phyloP scores from a whole-genome alignment of 2,113 vertebrate species.

The Cebus imitator region DNA sequence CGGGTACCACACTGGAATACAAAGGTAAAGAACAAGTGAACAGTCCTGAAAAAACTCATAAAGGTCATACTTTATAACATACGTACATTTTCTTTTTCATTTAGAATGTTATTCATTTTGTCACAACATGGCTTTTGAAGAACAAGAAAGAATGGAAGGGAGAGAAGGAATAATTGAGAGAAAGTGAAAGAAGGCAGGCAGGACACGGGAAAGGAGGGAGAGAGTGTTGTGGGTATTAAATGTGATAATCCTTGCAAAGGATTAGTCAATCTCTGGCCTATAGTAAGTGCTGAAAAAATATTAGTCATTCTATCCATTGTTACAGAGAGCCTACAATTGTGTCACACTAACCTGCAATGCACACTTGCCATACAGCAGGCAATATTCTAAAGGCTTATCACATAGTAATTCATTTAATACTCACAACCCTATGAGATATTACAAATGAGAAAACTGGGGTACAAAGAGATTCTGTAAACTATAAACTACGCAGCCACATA shows the following conservation, averaged over 20 bases:
- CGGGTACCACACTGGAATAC: neutral
- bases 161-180: neutral
- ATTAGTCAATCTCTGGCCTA: neutral
- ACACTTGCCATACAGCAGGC: fast-evolving
- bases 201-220: neutral
- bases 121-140: neutral
- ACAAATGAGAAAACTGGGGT: neutral
- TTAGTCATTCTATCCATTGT: neutral
- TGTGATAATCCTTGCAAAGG: neutral
- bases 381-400: neutral
- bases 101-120: neutral
- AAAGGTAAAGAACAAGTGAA: neutral
- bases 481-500: neutral
- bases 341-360: neutral
- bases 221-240: neutral
- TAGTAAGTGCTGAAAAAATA: neutral
- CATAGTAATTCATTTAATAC: neutral
- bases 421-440: neutral
- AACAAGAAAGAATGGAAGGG: neutral
- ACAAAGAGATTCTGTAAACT: neutral
- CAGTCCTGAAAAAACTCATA: neutral
- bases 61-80: neutral
- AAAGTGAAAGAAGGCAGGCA: neutral
- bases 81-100: neutral
- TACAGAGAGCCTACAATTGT: neutral